phyloP scores from a whole-genome alignment of 2,888 invertebrate species.

The Globia sparganii region DNA sequence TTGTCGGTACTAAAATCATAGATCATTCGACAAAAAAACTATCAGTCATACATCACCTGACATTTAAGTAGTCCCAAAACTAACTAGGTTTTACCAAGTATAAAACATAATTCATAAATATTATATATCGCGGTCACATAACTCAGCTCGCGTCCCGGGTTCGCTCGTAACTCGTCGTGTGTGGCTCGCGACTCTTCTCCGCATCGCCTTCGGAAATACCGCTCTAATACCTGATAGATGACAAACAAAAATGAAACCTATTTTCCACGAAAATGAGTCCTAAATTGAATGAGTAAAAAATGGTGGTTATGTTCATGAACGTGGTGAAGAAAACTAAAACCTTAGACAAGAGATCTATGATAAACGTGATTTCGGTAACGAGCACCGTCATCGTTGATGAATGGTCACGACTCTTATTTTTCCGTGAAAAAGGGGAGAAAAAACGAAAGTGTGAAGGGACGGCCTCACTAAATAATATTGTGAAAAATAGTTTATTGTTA shows the following conservation, averaged over 20 bases:
- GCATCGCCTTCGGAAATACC: constrained; percentile 76
- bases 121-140: constrained; percentile 86
- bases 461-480: constrained; percentile 84
- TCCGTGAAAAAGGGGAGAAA: constrained; percentile 82
- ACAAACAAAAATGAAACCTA: constrained; percentile 71
- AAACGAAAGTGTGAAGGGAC: constrained; percentile 81
- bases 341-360: constrained; percentile 90
- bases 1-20: constrained; percentile 12
- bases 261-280: constrained; percentile 62
- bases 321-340: constrained; percentile 77
- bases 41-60: constrained; percentile 32
- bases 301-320: constrained; percentile 67
- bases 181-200: constrained; percentile 87
- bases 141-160: constrained; percentile 84
- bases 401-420: constrained; percentile 85
- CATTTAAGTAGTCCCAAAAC: constrained; percentile 55
- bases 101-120: constrained; percentile 84
- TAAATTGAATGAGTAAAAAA: constrained; percentile 56
- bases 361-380: constrained; percentile 90
- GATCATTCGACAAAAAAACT: constrained; percentile 13
- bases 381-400: constrained; percentile 84
- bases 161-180: constrained; percentile 89
- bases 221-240: constrained; percentile 67
- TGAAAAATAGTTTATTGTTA: constrained; percentile 89
- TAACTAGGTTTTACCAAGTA: constrained; percentile 78